Base-by-base conservation (phyloP, 37 sponge, comb jelly and placozoan species). In the Crambe crambe region DNA sequence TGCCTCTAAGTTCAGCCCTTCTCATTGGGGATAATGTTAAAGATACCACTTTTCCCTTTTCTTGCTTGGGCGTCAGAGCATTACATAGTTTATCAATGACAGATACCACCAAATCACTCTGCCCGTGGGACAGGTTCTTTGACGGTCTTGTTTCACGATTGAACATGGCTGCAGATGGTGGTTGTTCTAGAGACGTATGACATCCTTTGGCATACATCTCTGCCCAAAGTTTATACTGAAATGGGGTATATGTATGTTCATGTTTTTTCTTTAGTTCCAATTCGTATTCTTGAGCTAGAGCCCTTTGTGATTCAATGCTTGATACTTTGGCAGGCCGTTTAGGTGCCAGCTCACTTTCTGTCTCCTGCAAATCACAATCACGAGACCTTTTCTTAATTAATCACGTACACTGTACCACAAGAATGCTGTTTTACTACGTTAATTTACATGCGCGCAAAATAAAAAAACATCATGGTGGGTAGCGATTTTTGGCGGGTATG, bases 151-250 rank as follows among this genome's bases (percentile, higher is more conserved):
- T 68, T 10, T 74, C 75, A 22, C 65, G 42, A 25, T 10, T 27
- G 61, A 77, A 77, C 64, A 77, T 77, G 38, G 77, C 23, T 23
- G 42, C 42, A 25, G 26, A 42, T 42, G 66, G 77, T 21, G 77
- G 44, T 2, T 35, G 12, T 10, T 77, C 77, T 3, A 77, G 30
- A 29, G 29, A 18, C 5, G 65, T 12, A 40, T 77, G 47, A 4
- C 17, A 6, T 3, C 47, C 66, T 12, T 31, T 63, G 10, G 66
- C 77, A 18, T 37, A 63, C 42, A 39, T 39, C 66, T 77, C 77
- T 63, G 77, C 77, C 77, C 66, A 77, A 5, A 77, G 42, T 30
- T 77, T 77, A n/a, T 30, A 30, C 31, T 77, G 77, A 77, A 77
- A 77, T 22, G 42, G 25, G n/a, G 65, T 5, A 63, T 74, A 74